phyloP scores from a whole-genome alignment of 2,797 vertebrate species.

The Otus scops region DNA sequence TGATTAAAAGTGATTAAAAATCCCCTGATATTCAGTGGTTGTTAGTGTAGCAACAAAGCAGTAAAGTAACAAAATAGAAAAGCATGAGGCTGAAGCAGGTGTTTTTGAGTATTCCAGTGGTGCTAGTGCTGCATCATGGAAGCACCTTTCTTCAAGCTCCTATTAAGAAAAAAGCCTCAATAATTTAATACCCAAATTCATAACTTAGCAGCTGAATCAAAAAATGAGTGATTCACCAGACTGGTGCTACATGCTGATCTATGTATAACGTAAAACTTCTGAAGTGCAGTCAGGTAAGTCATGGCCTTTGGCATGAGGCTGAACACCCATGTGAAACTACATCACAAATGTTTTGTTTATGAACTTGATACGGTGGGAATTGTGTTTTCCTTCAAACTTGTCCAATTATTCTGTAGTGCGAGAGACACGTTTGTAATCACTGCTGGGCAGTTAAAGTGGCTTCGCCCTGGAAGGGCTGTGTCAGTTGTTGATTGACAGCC shows the following conservation, averaged over 20 bases:
- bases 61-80: not conserved
- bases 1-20: not conserved
- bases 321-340: not conserved
- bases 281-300: not conserved
- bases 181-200: not conserved
- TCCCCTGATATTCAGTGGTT: not conserved
- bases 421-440: too few species aligned
- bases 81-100: not conserved
- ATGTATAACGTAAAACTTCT: not conserved
- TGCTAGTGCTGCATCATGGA: too few species aligned
- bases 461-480: rapidly evolving
- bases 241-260: not conserved
- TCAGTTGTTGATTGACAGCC: not conserved
- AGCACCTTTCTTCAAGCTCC: not conserved
- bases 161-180: too few species aligned
- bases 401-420: too few species aligned
- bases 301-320: rapidly evolving
- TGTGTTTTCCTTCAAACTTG: not conserved
- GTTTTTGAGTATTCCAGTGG: not conserved
- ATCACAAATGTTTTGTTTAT: not conserved
- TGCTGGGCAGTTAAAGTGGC: rapidly evolving
- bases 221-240: not conserved
- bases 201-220: not conserved
- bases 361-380: rapidly evolving
- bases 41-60: not conserved